These are phyloP conservation scores for Limenitis camilla DNA, from an alignment of 2,888 invertebrate genomes.

Conservation along the genomic window DNA sequence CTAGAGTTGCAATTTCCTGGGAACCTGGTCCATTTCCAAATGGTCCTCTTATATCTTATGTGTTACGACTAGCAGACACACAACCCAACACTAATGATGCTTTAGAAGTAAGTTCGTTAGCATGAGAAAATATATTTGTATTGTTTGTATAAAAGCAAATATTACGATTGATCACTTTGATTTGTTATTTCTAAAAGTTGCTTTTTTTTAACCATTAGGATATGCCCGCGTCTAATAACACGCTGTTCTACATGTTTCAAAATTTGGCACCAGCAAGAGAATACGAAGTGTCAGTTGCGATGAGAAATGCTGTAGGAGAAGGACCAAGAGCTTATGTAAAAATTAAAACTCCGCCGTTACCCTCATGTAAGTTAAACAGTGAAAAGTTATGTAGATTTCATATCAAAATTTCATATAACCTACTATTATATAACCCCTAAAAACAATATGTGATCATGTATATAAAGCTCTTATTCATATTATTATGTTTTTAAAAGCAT, in stretches of 20 bases:
- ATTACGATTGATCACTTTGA: too few species aligned
- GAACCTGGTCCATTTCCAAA: constrained; percentile 89
- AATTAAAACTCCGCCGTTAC: constrained; percentile 80
- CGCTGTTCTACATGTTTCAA: constrained; percentile 83
- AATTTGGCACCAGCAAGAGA: constrained; percentile 81
- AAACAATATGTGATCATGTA: too few species aligned
- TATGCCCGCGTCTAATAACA: constrained; percentile 81
- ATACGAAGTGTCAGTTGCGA: constrained; percentile 85
- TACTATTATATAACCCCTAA: too few species aligned
- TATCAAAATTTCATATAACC: too few species aligned
- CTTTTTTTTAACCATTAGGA: constrained; percentile 71
- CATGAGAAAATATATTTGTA: background rate
- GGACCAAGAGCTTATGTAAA: constrained; percentile 80
- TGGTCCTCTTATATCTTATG: constrained; percentile 91
- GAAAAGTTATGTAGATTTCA: background rate
- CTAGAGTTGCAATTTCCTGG: constrained; percentile 91
- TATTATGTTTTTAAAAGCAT: background rate
- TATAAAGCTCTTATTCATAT: background rate
- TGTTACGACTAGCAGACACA: constrained; percentile 79
- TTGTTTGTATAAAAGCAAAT: too few species aligned
- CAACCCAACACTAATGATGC: constrained; percentile 75
- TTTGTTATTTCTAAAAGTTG: too few species aligned
- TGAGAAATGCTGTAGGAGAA: constrained; percentile 86
- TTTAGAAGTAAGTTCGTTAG: constrained; percentile 74
- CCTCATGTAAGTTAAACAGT: constrained; percentile 73